Base-by-base conservation (phyloP, 1,140 invertebrate species). In the Listronotus oregonensis region DNA sequence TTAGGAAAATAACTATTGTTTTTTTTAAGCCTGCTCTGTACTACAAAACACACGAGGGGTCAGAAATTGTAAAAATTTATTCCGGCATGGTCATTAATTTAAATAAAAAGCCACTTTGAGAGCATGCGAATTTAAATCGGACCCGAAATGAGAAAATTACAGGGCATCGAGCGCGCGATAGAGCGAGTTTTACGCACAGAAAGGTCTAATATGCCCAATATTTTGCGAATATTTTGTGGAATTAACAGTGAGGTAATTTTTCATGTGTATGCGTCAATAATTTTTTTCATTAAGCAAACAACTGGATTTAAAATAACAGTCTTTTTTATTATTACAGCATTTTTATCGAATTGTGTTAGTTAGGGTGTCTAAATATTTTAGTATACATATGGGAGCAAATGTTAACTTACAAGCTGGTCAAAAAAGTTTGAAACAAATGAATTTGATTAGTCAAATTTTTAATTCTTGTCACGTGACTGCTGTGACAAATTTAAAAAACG, bases 91-190 rank as follows among this genome's bases (percentile, higher is more conserved):
- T 51, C 49, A 51, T 51, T 51, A 51, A 51, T 51, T 51, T 51
- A 51, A 51, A 51, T 51, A 51, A 51, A 50, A 51, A 51, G n/a
- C 18, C 49, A 51, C 49, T 51, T 51, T 51, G 49, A 51, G 49
- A 31, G 11, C 49, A 32, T 27, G 31, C 49, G 49, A 32, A 51
- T 51, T 51, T 31, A 31, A 51, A 51, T 10, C 31, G 49, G 15
- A 17, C 44, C 14, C 44, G 44, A 47, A 47, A 47, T 47, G 44
- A 47, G 15, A 21, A 15, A 47, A 47, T 47, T 47, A 47, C 34
- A 37, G 34, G 11, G 34, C 34, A 37, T 1, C 34, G 34, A 7
- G 44, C 15, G 14, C 44, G 11, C 44, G 44, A 21, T 21, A 17
- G 49, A 32, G 17, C 8, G n/a, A 32, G 11, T 31, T 51, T 31